Evolutionary conservation across 1,140 invertebrate species (phyloP).

Genomic region (Bicyclus anynana): DNA sequence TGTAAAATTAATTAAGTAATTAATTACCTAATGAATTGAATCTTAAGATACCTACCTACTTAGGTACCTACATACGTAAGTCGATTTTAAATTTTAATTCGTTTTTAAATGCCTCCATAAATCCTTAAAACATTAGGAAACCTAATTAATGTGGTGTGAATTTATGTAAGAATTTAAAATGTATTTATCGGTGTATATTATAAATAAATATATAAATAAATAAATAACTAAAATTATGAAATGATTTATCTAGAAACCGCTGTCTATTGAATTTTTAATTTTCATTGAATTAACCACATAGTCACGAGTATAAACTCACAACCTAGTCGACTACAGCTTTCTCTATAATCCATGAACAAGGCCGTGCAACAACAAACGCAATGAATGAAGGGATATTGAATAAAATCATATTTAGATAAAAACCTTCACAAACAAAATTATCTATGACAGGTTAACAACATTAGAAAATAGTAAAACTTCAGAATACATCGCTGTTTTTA

Average conservation of each 20-base stretch:
- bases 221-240: too few relatives aligned
- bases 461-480: slow-evolving; percentile 7
- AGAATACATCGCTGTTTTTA: slow-evolving; percentile 25
- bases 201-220: too few relatives aligned
- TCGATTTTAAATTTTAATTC: too few relatives aligned
- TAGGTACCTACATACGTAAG: too few relatives aligned
- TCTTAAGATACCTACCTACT: too few relatives aligned
- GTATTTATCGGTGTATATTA: too few relatives aligned
- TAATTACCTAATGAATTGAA: too few relatives aligned
- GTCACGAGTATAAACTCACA: slow-evolving; percentile 3
- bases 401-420: slow-evolving; percentile 25
- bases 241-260: not conserved
- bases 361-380: slow-evolving; percentile 31
- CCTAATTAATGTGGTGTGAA: too few relatives aligned
- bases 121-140: too few relatives aligned
- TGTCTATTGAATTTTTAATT: not conserved
- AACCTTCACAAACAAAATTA: slow-evolving; percentile 30
- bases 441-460: slow-evolving; percentile 22
- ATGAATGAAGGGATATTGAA: slow-evolving; percentile 31
- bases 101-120: too few relatives aligned
- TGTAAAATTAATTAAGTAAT: too few relatives aligned
- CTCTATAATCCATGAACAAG: slow-evolving; percentile 35
- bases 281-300: slow-evolving; percentile 8
- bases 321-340: slow-evolving; percentile 38
- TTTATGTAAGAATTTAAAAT: too few relatives aligned